Evolutionary conservation across 2,888 invertebrate species (phyloP), one percentile per base, ranked within the genome.

Genomic region (Pteria penguin): DNA sequence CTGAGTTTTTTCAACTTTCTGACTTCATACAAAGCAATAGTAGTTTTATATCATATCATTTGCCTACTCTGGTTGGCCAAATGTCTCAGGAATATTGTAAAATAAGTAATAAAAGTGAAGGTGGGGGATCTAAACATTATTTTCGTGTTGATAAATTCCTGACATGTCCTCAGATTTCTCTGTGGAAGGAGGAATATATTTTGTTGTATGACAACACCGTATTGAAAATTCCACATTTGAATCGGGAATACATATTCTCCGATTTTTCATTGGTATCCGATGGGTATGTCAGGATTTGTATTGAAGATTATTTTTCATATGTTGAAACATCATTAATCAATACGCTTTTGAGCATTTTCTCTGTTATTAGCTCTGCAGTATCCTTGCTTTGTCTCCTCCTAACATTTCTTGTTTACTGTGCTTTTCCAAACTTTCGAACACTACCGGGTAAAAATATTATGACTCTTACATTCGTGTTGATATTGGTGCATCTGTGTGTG

Each of bases 371-470:
- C 33, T 18, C 32, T 32, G n/a, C 29, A n/a, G 8, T 33, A n/a
- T 63, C 63, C 5, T 22, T 63, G 31, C 5, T 63, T 31, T 63
- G 63, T 32, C 33, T 63, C 4, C 29, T 31, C n/a, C 14, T 32
- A 22, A 63, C 63, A 5, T 63, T 63, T 32, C 1, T 63, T 22
- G 26, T 33, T 32, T 63, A 63, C 22, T 63, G 63, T 63, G 29
- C n/a, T 8, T 5, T 63, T 5, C 5, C 63, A 8, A 29, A 22
- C n/a, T 26, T 63, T 31, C 36, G 63, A 32, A 63, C 63, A 8
- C 14, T 63, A 22, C 63, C 63, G 22, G 63, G 63, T 11, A 63
- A 63, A 32, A 63, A 63, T 22, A 32, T 63, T n/a, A 63, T 63
- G 63, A 29, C 33, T 11, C 33, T 63, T 32, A 29, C 29, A 5